A percentile compares a stretch with the other conserved stretches of the same genome.
These are phyloP conservation scores for Xestia xanthographa DNA, from an alignment of 2,888 invertebrate genomes.

Conservation along the genomic window DNA sequence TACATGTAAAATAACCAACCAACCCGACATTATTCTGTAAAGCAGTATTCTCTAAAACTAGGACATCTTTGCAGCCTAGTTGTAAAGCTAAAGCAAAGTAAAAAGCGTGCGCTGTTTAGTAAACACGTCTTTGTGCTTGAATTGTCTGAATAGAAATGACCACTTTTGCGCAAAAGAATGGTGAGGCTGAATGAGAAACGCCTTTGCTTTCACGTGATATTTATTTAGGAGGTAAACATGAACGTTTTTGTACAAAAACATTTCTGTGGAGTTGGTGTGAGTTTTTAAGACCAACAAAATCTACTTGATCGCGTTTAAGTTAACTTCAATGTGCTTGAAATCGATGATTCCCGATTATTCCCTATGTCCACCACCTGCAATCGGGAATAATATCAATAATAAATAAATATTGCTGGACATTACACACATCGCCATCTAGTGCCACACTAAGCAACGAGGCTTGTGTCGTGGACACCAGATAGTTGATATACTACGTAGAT, in stretches of 20 bases:
- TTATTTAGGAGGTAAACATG: conserved; percentile 1
- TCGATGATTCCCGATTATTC: not conserved
- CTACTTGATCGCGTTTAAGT: not conserved
- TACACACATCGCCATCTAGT: too few relatives aligned
- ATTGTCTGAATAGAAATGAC: conserved; percentile 54
- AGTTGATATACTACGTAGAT: too few relatives aligned
- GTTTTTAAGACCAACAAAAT: not conserved
- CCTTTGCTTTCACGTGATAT: conserved; percentile 26
- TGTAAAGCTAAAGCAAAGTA: conserved; percentile 34
- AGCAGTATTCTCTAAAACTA: conserved; percentile 39
- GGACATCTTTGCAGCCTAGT: conserved; percentile 42
- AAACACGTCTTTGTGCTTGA: conserved; percentile 54
- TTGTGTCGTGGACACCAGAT: too few relatives aligned
- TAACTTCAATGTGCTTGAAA: not conserved
- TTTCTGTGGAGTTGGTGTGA: not conserved
- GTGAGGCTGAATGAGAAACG: conserved; percentile 33
- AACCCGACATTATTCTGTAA: conserved; percentile 4
- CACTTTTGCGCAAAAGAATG: conserved; percentile 54
- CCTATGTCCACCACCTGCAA: not conserved
- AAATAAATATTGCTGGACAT: too few relatives aligned
- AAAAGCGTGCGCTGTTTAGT: conserved; percentile 35
- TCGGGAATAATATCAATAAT: too few relatives aligned
- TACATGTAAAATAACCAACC: not conserved
- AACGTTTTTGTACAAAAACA: not conserved
- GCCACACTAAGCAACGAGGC: too few relatives aligned